phyloP scores from a whole-genome alignment of 2,888 invertebrate genomes.

The Mythimna vitellina region DNA sequence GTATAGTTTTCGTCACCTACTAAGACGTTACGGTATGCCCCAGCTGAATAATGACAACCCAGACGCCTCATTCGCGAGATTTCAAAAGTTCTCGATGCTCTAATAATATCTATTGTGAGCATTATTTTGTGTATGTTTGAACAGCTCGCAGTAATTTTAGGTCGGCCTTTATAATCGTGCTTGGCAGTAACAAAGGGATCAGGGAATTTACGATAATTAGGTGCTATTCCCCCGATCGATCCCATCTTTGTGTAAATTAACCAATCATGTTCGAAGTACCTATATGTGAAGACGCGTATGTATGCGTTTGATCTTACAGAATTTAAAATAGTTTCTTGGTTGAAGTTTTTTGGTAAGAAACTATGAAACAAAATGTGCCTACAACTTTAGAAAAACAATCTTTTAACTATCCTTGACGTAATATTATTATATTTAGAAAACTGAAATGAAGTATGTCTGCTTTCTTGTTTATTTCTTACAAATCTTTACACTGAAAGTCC shows the following conservation, averaged over 20 bases:
- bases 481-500: too few species aligned
- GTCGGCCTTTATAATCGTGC: slow-evolving; percentile 17
- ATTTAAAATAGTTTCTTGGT: not conserved
- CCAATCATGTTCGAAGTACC: not conserved
- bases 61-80: slow-evolving; percentile 35
- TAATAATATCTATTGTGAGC: slow-evolving; percentile 39
- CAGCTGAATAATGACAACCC: slow-evolving; percentile 22
- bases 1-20: not conserved
- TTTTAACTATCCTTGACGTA: not conserved
- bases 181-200: slow-evolving; percentile 47
- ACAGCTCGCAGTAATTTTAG: slow-evolving; percentile 30
- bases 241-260: not conserved
- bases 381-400: too few species aligned
- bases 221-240: slow-evolving; percentile 1
- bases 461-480: too few species aligned
- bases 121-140: slow-evolving; percentile 24
- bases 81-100: slow-evolving; percentile 29
- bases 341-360: not conserved
- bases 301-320: not conserved
- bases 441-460: too few species aligned
- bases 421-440: too few species aligned
- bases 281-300: too few species aligned
- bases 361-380: not conserved
- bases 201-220: slow-evolving; percentile 33
- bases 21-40: slow-evolving; percentile 1